Evolutionary conservation across 2,888 invertebrate species (phyloP), one percentile per base, ranked within the genome.

Genomic region (Norana najaformis): DNA sequence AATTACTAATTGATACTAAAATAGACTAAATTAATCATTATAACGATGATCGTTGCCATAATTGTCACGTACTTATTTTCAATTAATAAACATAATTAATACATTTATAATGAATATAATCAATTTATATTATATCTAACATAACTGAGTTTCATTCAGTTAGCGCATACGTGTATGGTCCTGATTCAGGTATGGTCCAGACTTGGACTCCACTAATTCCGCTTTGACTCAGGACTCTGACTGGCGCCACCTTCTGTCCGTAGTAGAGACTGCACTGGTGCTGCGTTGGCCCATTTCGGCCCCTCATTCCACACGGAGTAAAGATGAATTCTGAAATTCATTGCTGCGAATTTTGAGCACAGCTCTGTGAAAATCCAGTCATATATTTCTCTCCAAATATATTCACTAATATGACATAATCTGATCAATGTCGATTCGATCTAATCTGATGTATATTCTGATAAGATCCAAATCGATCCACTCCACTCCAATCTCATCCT

Each of bases 211-310:
- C 92, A 8, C 89, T 37, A 37, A 91, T n/a, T n/a, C 37, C 35
- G 85, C 85, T 35, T 83, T 90, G 34, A 23, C 18, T 39, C 20
- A 90, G 39, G 16, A 91, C 91, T n/a, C n/a, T 37, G 16, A 91
- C 91, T 23, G 36, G 37, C 20, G 90, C 37, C 20, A 89, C 83
- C 34, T 53, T 39, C 16, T 83, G 47, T 69, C 69, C 69, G 91
- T 92, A 92, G 38, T 89, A 89, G 6, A 88, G 41, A 69, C 91
- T 90, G 47, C 92, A 92, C 89, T 92, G 92, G 90, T 91, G 90
- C 85, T 91, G 92, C 14, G 92, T 91, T 20, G 92, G 92, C 0
- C 92, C 92, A n/a, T 37, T 53, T 34, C 88, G 69, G 11, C 92
- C 92, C 18, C 88, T 88, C 69, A 89, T 92, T 23, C 47, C 89